Evolutionary conservation across 2,113 vertebrate genomes (phyloP), one percentile per base, ranked within the genome.

Genomic region (Leptobrachium ailaonicum): DNA sequence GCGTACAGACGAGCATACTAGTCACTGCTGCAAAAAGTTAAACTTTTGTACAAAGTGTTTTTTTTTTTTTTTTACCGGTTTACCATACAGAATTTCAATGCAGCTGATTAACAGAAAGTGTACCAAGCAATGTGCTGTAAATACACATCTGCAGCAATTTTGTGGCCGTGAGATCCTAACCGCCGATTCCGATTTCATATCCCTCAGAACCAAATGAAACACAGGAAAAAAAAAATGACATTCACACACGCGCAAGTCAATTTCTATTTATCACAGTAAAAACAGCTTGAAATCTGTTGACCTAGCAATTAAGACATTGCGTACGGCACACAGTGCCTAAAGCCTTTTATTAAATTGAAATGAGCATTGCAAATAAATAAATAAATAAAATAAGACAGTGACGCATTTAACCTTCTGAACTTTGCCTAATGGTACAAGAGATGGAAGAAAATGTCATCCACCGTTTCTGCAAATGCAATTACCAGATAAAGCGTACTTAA

Each of bases 221-320:
- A 54, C 12, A 60, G 11, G 13, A 2, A 60, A 60, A 60, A 64
- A 0, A 32, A 84, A 83, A 54, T 54, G 20, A 32, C 20, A 32
- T 32, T 32, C 20, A 32, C 20, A 32, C 20, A 32, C 20, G n/a
- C 63, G 9, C 11, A 58, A 64, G 54, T n/a, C 41, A 13, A 73
- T 79, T 83, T 78, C 80, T 83, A 72, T 71, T 73, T 71, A 60
- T 75, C 79, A 84, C 75, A 84, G 73, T 53, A 56, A 43, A 32
- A 42, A 45, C 2, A 3, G 71, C 82, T 75, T 76, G 67, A 82
- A 82, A 87, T 84, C 82, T 83, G 79, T 82, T 86, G 87, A 82
- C 76, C 85, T 68, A 82, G 79, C 72, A 83, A 84, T 85, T 6
- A 6, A 64, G 32, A 13, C 10, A 60, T 14, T 12, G 56, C 56